Evolutionary conservation across 2,113 vertebrate species (phyloP).

Genomic region (Notiomystis cincta): DNA sequence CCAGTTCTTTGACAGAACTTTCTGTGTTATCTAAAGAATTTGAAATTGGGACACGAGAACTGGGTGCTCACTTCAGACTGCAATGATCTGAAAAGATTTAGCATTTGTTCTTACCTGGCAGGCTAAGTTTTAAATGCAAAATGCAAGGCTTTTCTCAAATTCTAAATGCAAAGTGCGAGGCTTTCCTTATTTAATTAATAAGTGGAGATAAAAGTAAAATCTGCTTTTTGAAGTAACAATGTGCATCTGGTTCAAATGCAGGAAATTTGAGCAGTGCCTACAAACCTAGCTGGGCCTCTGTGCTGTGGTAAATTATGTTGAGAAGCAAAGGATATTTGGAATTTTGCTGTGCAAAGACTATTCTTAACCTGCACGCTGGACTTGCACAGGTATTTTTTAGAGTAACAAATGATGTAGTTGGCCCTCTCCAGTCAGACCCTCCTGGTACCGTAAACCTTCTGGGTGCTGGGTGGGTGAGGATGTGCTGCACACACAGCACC

Average conservation of each 20-base stretch:
- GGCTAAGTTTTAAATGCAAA: not conserved
- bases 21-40: not conserved
- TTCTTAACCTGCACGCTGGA: not conserved
- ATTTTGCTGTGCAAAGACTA: not conserved
- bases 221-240: not conserved
- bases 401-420: not conserved
- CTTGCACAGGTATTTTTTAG: not conserved
- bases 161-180: not conserved
- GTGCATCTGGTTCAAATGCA: not conserved
- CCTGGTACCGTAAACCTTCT: accelerated
- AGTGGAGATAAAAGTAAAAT: not conserved
- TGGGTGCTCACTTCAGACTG: not conserved
- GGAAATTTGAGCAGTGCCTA: not conserved
- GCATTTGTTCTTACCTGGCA: not conserved
- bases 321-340: not conserved
- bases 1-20: not conserved
- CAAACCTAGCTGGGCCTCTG: not conserved
- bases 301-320: not conserved
- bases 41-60: not conserved
- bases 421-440: not conserved
- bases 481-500: not conserved
- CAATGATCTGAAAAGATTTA: not conserved
- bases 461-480: accelerated
- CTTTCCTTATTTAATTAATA: not conserved
- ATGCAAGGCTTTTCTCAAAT: not conserved